Conservation (phyloP, 2,797 vertebrate genomes). For the Tragopan temminckii region DNA sequence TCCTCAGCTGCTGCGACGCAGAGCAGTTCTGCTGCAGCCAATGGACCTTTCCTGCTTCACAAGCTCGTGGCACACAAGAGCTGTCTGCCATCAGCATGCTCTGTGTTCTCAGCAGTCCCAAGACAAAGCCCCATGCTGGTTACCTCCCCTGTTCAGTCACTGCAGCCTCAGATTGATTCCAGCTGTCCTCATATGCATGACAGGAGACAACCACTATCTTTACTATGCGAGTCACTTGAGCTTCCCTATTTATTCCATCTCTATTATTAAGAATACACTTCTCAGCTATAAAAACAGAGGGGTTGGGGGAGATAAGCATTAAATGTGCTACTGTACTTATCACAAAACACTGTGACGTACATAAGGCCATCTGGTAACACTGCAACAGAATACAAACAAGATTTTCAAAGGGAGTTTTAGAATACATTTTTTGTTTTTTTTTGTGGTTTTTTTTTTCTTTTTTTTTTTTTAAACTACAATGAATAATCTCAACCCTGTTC, state of each 20-base stretch:
- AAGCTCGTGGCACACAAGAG: not conserved
- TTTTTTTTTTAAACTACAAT: not conserved
- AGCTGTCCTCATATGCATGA: not conserved
- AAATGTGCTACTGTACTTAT: slow-evolving; percentile 71
- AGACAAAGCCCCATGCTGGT: not conserved
- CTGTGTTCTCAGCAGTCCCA: not conserved
- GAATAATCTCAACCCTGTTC: slow-evolving; percentile 49
- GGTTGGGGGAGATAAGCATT: slow-evolving; percentile 26
- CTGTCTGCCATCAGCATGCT: not conserved
- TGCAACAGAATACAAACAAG: slow-evolving; percentile 71
- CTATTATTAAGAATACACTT: slow-evolving; percentile 28
- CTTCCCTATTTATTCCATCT: not conserved
- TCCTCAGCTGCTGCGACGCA: rapidly evolving
- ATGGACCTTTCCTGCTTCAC: not conserved
- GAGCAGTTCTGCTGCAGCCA: not conserved
- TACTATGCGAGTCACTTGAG: not conserved
- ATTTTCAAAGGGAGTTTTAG: slow-evolving; percentile 36
- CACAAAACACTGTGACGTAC: slow-evolving; percentile 74
- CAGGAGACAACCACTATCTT: not conserved
- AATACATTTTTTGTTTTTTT: not conserved
- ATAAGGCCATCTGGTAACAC: slow-evolving; percentile 78
- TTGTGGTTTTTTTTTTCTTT: not conserved
- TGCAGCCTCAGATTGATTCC: not conserved
- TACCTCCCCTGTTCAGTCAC: not conserved
- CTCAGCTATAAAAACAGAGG: slow-evolving; percentile 49